Conservation (phyloP, 2,888 invertebrate genomes). For the Aleiodes leptofemur region DNA sequence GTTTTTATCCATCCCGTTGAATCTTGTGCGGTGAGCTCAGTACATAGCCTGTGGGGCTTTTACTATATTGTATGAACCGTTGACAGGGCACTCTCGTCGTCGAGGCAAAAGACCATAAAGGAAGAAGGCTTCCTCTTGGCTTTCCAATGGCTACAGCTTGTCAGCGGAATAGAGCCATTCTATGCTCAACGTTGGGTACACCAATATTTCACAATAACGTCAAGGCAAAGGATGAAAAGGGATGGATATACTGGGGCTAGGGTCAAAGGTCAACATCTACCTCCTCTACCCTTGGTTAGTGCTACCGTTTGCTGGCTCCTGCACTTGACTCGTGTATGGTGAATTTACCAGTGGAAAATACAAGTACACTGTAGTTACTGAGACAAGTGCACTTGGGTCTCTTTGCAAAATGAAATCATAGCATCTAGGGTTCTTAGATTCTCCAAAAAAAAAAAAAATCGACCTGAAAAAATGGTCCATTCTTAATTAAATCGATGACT, state of each 20-base stretch:
- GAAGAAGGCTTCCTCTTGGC: slow-evolving; percentile 48
- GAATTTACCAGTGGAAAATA: slow-evolving; percentile 15
- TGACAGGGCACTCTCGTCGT: slow-evolving; percentile 36
- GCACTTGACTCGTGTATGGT: slow-evolving; percentile 24
- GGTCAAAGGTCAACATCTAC: slow-evolving; percentile 43
- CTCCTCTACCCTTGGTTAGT: not conserved
- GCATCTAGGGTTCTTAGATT: not conserved
- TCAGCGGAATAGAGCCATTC: slow-evolving; percentile 52
- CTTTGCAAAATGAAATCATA: not conserved
- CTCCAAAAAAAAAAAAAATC: too few species aligned
- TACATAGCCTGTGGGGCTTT: slow-evolving; percentile 11
- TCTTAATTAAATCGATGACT: too few species aligned
- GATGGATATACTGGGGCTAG: slow-evolving; percentile 38
- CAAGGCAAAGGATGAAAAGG: not conserved
- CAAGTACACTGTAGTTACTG: slow-evolving; percentile 17
- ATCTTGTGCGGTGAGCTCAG: slow-evolving; percentile 23
- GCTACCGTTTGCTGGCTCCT: slow-evolving; percentile 19
- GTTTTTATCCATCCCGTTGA: slow-evolving; percentile 13
- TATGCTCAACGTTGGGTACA: slow-evolving; percentile 43
- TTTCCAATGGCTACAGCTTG: slow-evolving; percentile 50
- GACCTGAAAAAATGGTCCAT: too few species aligned
- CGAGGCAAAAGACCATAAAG: slow-evolving; percentile 45
- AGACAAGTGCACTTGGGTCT: slow-evolving; percentile 24
- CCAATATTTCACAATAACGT: slow-evolving; percentile 56
- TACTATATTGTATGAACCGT: slow-evolving; percentile 21